Base-by-base conservation (phyloP, 2,113 vertebrate species). In the Pungitius pungitius region DNA sequence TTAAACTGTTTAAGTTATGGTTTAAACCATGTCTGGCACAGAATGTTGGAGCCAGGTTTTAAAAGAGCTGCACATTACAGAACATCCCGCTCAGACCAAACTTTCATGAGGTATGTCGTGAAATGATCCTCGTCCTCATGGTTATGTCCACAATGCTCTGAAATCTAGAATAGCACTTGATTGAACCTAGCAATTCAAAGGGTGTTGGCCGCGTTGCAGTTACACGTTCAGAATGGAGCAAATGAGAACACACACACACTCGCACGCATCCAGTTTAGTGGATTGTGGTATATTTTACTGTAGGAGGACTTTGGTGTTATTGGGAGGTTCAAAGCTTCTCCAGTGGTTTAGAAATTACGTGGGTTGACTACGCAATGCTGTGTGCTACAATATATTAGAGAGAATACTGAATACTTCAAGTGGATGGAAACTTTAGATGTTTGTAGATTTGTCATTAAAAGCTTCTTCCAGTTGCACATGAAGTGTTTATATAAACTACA, bases 311-410 rank as follows among this genome's bases (percentile, higher is more conserved):
- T 74, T 75, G 52, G 27, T 77, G 67, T 80, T 65, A 30, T 49
- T 88, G 83, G 84, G 86, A 84, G 85, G 85, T 89, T 92, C 89
- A 90, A 89, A 92, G 84, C 57, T 68, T 75, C 78, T 62, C 51
- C 73, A 56, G 68, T 91, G 88, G 91, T 90, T 87, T 84, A 49
- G 58, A 77, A 88, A 82, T 80, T 78, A 59, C 75, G 52, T 77
- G 57, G 76, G 55, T 81, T 74, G 68, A 61, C 66, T 81, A 62
- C 3, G 33, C 75, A 73, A 3, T 59, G 17, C 47, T 78, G 18
- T 24, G n/a, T 42, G 63, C 78, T 63, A 3, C 22, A 27, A 51
- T 56, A 47, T 52, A 74, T 86, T 85, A 85, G 76, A 61, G 81
- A 72, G 69, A 47, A 47, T 57, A 79, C 26, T 11, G 57, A 68